These are phyloP conservation scores for Meta bourneti DNA, from an alignment of 2,888 invertebrate genomes.

Conservation along the genomic window DNA sequence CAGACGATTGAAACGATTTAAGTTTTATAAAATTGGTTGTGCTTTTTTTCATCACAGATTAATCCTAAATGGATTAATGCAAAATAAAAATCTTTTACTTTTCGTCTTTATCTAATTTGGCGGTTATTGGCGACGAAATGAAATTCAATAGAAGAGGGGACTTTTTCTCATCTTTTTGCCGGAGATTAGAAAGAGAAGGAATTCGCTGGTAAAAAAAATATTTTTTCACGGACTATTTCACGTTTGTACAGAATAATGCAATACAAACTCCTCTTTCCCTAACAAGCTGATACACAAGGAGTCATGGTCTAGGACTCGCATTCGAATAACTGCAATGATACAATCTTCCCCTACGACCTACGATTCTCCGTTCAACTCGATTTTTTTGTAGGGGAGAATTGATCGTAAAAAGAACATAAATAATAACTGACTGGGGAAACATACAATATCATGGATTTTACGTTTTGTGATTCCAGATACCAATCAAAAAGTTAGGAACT, in stretches of 20 bases:
- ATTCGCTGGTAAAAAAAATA: neutral
- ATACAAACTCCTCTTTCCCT: neutral
- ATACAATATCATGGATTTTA: neutral
- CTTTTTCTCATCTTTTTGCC: neutral
- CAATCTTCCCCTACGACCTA: neutral
- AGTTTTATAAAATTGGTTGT: neutral
- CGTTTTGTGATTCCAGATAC: neutral
- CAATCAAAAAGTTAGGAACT: neutral
- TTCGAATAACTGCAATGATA: neutral
- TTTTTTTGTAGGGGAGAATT: neutral
- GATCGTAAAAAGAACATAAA: neutral
- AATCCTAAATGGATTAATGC: neutral
- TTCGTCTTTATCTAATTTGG: no score
- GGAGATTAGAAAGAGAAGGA: neutral
- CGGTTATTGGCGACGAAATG: neutral
- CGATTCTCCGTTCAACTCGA: neutral
- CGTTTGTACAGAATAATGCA: neutral
- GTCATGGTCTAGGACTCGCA: neutral
- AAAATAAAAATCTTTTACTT: no score
- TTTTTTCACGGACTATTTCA: neutral
- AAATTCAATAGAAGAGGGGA: neutral
- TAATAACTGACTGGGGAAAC: neutral
- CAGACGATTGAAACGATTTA: no score
- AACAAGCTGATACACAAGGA: neutral
- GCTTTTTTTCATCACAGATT: neutral